Conservation (phyloP, 2,888 invertebrate species). For the Acronicta leporina region DNA sequence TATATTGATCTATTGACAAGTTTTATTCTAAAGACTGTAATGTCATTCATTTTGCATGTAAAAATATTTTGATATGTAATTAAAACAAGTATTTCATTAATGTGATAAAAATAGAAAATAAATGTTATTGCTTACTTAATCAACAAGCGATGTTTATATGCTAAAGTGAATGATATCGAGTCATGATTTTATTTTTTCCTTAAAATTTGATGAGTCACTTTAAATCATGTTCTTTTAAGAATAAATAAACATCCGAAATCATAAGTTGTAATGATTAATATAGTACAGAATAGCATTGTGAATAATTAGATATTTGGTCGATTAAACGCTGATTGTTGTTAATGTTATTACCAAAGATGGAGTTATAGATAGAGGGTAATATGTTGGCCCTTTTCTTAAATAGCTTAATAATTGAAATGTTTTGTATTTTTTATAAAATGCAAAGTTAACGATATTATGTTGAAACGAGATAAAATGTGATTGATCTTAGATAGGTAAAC, state of each 20-base stretch:
- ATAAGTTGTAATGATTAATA: slow-evolving; percentile 61
- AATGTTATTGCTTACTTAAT: slow-evolving; percentile 42
- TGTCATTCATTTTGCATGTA: slow-evolving; percentile 54
- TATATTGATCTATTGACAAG: slow-evolving; percentile 66
- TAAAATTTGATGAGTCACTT: slow-evolving; percentile 39
- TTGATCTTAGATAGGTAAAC: slow-evolving; percentile 75
- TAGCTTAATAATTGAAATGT: slow-evolving; percentile 84
- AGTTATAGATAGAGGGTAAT: slow-evolving; percentile 75
- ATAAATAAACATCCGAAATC: slow-evolving; percentile 51
- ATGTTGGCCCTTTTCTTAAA: slow-evolving; percentile 76
- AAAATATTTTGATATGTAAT: slow-evolving; percentile 44
- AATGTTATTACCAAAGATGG: slow-evolving; percentile 87
- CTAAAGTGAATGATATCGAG: slow-evolving; percentile 49
- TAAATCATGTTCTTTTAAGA: slow-evolving; percentile 51
- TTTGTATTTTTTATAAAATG: slow-evolving; percentile 87
- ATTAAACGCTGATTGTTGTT: slow-evolving; percentile 80
- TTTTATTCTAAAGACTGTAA: slow-evolving; percentile 47
- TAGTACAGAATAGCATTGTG: slow-evolving; percentile 68
- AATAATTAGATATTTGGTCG: slow-evolving; percentile 73
- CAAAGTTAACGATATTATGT: slow-evolving; percentile 81
- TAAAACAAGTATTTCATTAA: slow-evolving; percentile 46
- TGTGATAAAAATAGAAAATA: slow-evolving; percentile 53
- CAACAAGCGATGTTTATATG: slow-evolving; percentile 48
- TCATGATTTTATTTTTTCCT: slow-evolving; percentile 50
- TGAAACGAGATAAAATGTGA: slow-evolving; percentile 82